These are phyloP conservation scores for Heliconius hermathena DNA, from an alignment of 1,140 invertebrate genomes.

Conservation along the genomic window DNA sequence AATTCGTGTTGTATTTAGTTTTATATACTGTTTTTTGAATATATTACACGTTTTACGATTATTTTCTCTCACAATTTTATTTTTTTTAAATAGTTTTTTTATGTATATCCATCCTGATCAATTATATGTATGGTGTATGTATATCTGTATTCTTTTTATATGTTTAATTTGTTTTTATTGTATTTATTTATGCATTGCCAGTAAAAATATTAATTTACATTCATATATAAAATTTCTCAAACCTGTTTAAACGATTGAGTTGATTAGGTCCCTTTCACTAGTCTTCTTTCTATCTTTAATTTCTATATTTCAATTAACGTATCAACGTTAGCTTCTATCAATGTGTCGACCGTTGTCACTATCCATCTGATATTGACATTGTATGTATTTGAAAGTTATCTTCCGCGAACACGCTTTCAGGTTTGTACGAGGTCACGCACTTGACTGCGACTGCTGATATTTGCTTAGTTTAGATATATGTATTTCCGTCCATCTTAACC, in stretches of 20 bases:
- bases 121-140: no score
- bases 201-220: not conserved
- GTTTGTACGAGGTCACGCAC: slow-evolving; percentile 55
- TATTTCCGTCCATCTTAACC: slow-evolving; percentile 22
- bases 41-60: no score
- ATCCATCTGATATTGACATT: slow-evolving; percentile 63
- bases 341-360: slow-evolving; percentile 29
- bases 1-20: no score
- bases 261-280: slow-evolving; percentile 20
- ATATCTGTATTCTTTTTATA: no score
- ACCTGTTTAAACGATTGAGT: not conserved
- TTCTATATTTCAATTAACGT: slow-evolving; percentile 29
- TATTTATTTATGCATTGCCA: no score
- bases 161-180: no score
- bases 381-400: slow-evolving; percentile 72
- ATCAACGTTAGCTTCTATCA: not conserved
- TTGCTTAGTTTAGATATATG: slow-evolving; percentile 32
- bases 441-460: slow-evolving; percentile 50
- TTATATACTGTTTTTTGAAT: no score
- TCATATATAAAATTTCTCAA: not conserved
- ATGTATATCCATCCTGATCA: no score
- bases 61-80: no score
- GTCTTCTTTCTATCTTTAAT: slow-evolving; percentile 32
- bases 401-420: slow-evolving; percentile 58
- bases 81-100: no score